Evolutionary conservation across 2,888 invertebrate species (phyloP).

Genomic region (Papilio gigon): DNA sequence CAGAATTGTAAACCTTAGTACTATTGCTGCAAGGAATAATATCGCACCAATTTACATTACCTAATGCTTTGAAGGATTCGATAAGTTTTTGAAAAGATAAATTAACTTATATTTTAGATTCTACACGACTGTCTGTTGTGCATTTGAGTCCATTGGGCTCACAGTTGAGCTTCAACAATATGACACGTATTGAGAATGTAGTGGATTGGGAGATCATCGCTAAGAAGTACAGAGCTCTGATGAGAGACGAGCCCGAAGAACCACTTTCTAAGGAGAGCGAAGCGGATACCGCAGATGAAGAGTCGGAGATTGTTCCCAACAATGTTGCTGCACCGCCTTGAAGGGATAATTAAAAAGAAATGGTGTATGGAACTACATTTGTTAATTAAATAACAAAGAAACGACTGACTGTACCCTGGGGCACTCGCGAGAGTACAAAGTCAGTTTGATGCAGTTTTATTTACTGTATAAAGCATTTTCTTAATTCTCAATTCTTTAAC

Average conservation of each 20-base stretch:
- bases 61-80: too few relatives aligned
- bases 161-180: conserved; percentile 90
- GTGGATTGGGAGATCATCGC: conserved; percentile 96
- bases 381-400: background rate
- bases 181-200: conserved; percentile 92
- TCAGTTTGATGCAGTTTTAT: too few relatives aligned
- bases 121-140: conserved; percentile 89
- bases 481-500: too few relatives aligned
- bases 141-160: conserved; percentile 93
- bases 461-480: too few relatives aligned
- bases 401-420: too few relatives aligned
- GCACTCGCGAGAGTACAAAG: too few relatives aligned
- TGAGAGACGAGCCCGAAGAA: conserved; percentile 76
- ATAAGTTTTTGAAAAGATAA: background rate
- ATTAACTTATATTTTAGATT: conserved; percentile 76
- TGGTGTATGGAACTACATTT: background rate
- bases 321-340: conserved; percentile 73
- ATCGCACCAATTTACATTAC: too few relatives aligned
- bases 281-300: conserved; percentile 70
- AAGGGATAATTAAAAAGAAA: conserved; percentile 44
- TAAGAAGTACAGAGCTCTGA: conserved; percentile 91
- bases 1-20: background rate
- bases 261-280: conserved; percentile 66
- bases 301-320: conserved; percentile 72
- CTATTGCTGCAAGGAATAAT: background rate